Evolutionary conservation across 2,797 vertebrate species (phyloP).

Genomic region (Anabacerthia variegaticeps): DNA sequence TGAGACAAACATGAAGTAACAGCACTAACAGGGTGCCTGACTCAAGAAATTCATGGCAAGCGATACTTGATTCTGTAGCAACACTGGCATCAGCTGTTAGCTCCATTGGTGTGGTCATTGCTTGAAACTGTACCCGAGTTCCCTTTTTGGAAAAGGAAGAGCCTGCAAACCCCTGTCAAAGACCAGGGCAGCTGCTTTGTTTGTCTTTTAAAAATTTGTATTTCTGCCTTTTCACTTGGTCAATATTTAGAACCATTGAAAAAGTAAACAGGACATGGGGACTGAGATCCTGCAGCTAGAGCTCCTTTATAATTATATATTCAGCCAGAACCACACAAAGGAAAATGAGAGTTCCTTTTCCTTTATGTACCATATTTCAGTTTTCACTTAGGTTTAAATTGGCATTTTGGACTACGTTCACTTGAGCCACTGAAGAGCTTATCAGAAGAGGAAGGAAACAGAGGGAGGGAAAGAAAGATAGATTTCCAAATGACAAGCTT

Average conservation of each 20-base stretch:
- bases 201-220: constrained; percentile 47
- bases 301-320: constrained; percentile 71
- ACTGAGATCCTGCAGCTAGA: constrained; percentile 59
- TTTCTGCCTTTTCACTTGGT: constrained; percentile 42
- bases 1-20: neutral
- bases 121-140: constrained; percentile 6
- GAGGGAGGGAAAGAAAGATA: constrained; percentile 72
- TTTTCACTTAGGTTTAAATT: constrained; percentile 75
- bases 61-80: constrained; percentile 32
- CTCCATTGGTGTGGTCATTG: neutral
- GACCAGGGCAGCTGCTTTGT: constrained; percentile 33
- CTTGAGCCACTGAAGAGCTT: constrained; percentile 62
- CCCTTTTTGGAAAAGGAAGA: neutral
- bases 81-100: neutral
- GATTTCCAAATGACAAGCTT: constrained; percentile 77
- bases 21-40: neutral
- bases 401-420: constrained; percentile 71
- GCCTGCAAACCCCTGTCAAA: constrained; percentile 9
- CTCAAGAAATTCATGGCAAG: constrained; percentile 36
- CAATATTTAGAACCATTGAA: constrained; percentile 66
- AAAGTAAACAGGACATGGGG: constrained; percentile 16
- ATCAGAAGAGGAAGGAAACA: constrained; percentile 73
- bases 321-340: constrained; percentile 66
- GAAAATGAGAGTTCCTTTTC: constrained; percentile 72
- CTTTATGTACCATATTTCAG: constrained; percentile 63